phyloP scores from a whole-genome alignment of 1,140 invertebrate species.

The Druon quercuslanigerum region DNA sequence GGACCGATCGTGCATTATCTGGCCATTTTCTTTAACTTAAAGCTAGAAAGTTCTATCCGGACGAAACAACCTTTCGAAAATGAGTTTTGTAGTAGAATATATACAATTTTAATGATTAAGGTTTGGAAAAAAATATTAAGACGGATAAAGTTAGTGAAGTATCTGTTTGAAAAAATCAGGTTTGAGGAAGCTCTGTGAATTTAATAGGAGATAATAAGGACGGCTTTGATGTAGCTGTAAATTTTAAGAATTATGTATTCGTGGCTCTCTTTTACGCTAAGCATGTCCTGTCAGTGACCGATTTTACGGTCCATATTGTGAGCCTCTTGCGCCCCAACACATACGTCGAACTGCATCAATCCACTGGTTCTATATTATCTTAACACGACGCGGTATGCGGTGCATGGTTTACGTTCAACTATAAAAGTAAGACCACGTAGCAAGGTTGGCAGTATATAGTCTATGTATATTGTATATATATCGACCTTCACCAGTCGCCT shows the following conservation, averaged over 20 bases:
- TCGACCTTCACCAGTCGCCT: slow-evolving; percentile 60
- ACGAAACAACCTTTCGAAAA: too few species aligned
- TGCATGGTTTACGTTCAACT: slow-evolving; percentile 67
- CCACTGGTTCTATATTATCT: slow-evolving; percentile 64
- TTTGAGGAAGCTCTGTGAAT: too few species aligned
- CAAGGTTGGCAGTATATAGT: slow-evolving; percentile 47
- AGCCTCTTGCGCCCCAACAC: slow-evolving; percentile 40
- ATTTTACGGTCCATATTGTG: slow-evolving; percentile 55
- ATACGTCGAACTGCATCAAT: slow-evolving; percentile 44
- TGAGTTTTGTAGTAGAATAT: too few species aligned
- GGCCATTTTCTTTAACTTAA: too few species aligned
- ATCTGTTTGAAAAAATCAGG: too few species aligned
- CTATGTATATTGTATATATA: slow-evolving; percentile 48
- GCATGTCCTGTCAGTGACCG: slow-evolving; percentile 55
- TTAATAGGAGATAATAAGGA: not conserved
- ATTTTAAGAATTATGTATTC: slow-evolving; percentile 54
- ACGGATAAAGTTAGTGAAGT: too few species aligned
- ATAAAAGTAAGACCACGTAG: slow-evolving; percentile 66
- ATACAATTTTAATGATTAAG: too few species aligned
- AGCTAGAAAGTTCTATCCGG: too few species aligned
- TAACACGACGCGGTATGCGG: slow-evolving; percentile 62
- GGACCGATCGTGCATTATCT: too few species aligned
- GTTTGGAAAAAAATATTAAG: too few species aligned
- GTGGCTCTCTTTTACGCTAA: slow-evolving; percentile 60
- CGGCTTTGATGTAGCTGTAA: slow-evolving; percentile 48